Evolutionary conservation across 1,140 invertebrate species (phyloP).

Genomic region (Neodiprion lecontei): DNA sequence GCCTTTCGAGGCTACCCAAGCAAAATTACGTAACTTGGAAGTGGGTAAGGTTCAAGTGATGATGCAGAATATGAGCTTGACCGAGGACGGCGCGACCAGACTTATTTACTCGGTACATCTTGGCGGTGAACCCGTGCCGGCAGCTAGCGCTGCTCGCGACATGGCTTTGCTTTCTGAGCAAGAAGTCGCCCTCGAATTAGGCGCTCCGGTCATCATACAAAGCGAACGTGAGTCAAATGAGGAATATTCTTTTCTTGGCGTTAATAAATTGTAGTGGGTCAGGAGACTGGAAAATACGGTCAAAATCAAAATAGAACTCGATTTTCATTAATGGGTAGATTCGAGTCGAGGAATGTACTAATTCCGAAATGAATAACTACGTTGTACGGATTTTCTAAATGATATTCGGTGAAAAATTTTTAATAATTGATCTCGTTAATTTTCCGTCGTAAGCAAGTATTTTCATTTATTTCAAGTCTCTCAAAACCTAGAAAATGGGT

Average conservation of each 20-base stretch:
- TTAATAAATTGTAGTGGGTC: too few relatives aligned
- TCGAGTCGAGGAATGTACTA: too few relatives aligned
- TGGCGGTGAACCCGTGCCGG: slow-evolving; percentile 76
- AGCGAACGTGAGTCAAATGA: slow-evolving; percentile 75
- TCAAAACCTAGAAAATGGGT: too few relatives aligned
- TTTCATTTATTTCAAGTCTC: too few relatives aligned
- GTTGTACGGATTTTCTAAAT: too few relatives aligned
- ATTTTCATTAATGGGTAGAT: too few relatives aligned
- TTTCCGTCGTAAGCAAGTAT: too few relatives aligned
- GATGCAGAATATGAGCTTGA: slow-evolving; percentile 54
- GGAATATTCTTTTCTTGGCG: slow-evolving; percentile 7
- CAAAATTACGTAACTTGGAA: slow-evolving; percentile 23
- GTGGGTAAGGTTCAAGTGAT: slow-evolving; percentile 52
- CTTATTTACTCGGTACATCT: slow-evolving; percentile 81
- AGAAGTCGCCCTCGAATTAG: slow-evolving; percentile 77
- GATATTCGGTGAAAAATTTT: too few relatives aligned
- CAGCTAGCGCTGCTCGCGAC: slow-evolving; percentile 77
- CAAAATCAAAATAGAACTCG: too few relatives aligned
- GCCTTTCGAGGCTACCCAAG: not conserved
- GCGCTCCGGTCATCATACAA: slow-evolving; percentile 79
- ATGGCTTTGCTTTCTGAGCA: slow-evolving; percentile 77
- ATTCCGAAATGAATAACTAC: too few relatives aligned
- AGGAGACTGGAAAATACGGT: too few relatives aligned
- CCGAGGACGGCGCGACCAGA: slow-evolving; percentile 43
- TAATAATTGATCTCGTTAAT: too few relatives aligned